phyloP scores from a whole-genome alignment of 2,113 vertebrate genomes.

The Ammodytes dubius region DNA sequence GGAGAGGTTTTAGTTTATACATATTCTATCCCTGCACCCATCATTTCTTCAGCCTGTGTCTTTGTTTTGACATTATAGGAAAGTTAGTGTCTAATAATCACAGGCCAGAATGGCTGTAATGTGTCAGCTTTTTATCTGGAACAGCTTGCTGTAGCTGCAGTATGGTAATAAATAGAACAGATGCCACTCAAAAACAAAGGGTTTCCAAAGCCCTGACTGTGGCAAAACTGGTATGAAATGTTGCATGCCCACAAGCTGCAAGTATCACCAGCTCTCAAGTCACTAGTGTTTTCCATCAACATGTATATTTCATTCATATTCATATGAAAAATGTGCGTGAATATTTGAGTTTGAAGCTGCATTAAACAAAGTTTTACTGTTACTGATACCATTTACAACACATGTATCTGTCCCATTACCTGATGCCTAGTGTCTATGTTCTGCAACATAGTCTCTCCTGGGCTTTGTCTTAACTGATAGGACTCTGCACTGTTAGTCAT shows the following conservation, averaged over 20 bases:
- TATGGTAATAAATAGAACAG: constrained; percentile 2
- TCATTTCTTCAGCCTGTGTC: constrained; percentile 41
- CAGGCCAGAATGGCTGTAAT: constrained; percentile 29
- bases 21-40: constrained; percentile 22
- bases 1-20: constrained; percentile 29
- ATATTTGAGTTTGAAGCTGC: constrained; percentile 34
- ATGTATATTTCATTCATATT: constrained; percentile 15
- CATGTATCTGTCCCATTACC: not conserved
- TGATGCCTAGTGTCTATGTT: constrained; percentile 25
- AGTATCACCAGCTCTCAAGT: constrained; percentile 12
- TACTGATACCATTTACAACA: constrained; percentile 18
- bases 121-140: constrained; percentile 33
- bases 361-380: constrained; percentile 58
- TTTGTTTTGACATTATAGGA: constrained; percentile 42
- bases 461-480: constrained; percentile 27
- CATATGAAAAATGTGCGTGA: constrained; percentile 47
- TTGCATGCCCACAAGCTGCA: constrained; percentile 30
- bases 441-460: constrained; percentile 1
- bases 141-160: constrained; percentile 13
- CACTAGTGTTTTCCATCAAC: constrained; percentile 21
- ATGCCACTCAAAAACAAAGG: constrained; percentile 5
- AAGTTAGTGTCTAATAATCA: constrained; percentile 33
- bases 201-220: constrained; percentile 2
- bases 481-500: constrained; percentile 15
- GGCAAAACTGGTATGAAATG: not conserved